phyloP scores from a whole-genome alignment of 2,888 invertebrate species.

The Sarcophaga carnaria region DNA sequence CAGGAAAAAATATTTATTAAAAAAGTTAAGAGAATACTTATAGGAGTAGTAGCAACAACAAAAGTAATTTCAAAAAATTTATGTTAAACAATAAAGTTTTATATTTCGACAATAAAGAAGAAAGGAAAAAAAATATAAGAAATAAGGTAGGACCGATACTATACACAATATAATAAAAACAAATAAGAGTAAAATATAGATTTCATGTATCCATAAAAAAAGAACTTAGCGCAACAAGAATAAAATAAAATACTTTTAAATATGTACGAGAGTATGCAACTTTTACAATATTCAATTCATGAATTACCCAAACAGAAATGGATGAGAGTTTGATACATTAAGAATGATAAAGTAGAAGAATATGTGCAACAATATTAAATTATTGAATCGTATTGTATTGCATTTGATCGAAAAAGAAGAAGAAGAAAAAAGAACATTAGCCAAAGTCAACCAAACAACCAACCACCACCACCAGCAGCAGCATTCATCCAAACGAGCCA shows the following conservation, averaged over 20 bases:
- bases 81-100: constrained; percentile 61
- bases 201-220: constrained; percentile 31
- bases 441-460: neutral
- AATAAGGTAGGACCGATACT: constrained; percentile 21
- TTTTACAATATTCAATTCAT: constrained; percentile 5
- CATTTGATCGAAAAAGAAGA: neutral
- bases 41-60: neutral
- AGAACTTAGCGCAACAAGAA: constrained; percentile 5
- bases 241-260: neutral
- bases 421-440: neutral
- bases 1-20: neutral
- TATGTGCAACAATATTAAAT: constrained; percentile 36
- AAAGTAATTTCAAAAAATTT: constrained; percentile 32
- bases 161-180: constrained; percentile 2
- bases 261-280: constrained; percentile 13
- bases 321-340: neutral
- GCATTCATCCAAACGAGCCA: neutral
- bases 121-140: neutral
- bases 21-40: constrained; percentile 37
- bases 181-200: constrained; percentile 27
- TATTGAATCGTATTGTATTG: constrained; percentile 2
- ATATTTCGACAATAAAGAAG: constrained; percentile 45
- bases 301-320: constrained; percentile 25
- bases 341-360: constrained; percentile 9
- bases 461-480: neutral